phyloP scores from a whole-genome alignment of 1,140 invertebrate genomes.

The Euwallacea similis region DNA sequence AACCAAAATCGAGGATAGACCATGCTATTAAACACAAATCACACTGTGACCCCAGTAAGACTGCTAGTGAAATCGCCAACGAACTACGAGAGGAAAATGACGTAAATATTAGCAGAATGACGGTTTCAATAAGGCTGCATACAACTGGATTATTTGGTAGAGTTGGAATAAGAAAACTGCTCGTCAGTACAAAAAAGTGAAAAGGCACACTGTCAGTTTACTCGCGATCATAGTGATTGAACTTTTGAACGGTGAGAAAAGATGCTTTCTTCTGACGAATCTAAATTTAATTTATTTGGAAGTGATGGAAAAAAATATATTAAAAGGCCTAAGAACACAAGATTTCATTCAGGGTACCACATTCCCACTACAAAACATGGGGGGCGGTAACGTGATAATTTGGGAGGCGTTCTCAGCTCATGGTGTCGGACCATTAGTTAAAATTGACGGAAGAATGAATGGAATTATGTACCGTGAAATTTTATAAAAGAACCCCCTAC shows the following conservation, averaged over 20 bases:
- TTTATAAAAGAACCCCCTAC: not conserved
- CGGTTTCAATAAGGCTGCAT: not conserved
- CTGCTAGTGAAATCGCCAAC: not conserved
- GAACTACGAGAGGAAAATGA: not conserved
- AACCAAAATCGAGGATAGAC: not conserved
- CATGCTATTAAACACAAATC: not conserved
- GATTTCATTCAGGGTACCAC: not conserved
- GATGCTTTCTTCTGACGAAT: not conserved
- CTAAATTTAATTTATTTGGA: slow-evolving; percentile 1
- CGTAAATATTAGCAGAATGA: not conserved
- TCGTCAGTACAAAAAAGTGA: not conserved
- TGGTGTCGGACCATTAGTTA: not conserved
- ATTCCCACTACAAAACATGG: not conserved
- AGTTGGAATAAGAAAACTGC: not conserved
- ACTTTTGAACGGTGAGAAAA: not conserved
- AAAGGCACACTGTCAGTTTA: not conserved
- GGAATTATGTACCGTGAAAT: not conserved
- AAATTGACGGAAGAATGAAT: not conserved
- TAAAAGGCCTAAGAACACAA: not conserved
- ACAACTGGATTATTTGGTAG: not conserved
- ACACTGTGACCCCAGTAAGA: not conserved
- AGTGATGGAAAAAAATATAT: not conserved
- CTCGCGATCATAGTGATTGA: not conserved
- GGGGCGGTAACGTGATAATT: not conserved
- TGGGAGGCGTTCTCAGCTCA: not conserved